phyloP scores from a whole-genome alignment of 2,797 vertebrate species.

The Hirundo rustica region DNA sequence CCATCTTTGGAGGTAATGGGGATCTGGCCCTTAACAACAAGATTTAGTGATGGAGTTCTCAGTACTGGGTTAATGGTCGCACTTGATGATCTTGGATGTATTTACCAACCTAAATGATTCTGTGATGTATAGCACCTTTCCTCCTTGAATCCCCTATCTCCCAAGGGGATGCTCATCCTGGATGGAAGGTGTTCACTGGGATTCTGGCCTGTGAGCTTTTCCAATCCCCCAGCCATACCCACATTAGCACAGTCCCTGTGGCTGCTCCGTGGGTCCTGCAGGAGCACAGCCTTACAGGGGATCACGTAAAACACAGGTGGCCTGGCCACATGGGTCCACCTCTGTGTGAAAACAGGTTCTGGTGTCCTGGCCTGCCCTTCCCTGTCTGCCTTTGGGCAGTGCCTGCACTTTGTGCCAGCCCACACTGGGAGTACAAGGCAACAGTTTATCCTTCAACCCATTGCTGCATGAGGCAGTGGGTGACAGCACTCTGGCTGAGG shows the following conservation, averaged over 20 bases:
- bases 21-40: no score
- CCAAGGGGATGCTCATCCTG: not conserved
- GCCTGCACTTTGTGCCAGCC: not conserved
- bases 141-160: not conserved
- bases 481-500: not conserved
- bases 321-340: no score
- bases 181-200: not conserved
- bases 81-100: not conserved
- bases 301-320: not conserved
- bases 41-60: not conserved
- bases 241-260: not conserved
- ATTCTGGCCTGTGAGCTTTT: not conserved
- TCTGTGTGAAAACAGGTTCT: not conserved
- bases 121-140: not conserved
- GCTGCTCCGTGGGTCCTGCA: not conserved
- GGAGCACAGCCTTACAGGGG: not conserved
- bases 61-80: not conserved
- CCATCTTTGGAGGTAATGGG: not conserved
- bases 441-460: not conserved
- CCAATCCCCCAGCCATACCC: not conserved
- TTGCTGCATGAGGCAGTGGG: rapidly evolving
- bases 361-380: not conserved
- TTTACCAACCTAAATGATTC: not conserved
- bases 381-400: not conserved
- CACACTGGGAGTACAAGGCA: not conserved